These are phyloP conservation scores for Sphaeridia pumilis DNA, from an alignment of 2,888 invertebrate genomes.

Conservation along the genomic window DNA sequence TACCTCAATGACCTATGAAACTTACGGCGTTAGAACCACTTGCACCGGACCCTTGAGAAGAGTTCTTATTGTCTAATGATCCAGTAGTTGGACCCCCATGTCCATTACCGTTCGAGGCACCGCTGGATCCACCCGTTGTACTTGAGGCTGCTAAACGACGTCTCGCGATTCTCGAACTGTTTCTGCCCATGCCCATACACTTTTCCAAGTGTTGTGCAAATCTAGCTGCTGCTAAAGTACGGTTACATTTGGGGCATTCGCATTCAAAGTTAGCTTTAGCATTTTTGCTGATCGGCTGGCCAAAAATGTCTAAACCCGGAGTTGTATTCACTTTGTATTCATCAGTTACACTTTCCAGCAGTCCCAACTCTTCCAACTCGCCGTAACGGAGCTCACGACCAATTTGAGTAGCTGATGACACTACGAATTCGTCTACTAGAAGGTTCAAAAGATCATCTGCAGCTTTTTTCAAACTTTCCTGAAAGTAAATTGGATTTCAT, in stretches of 20 bases:
- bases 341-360: conserved; percentile 24
- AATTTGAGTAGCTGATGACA: background rate
- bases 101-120: conserved; percentile 43
- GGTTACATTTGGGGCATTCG: conserved; percentile 69
- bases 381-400: conserved; percentile 9
- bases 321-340: conserved; percentile 48
- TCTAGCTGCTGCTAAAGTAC: conserved; percentile 64
- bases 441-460: conserved; percentile 9
- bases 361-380: conserved; percentile 24
- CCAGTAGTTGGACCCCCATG: background rate
- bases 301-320: conserved; percentile 73
- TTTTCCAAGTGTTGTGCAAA: conserved; percentile 88
- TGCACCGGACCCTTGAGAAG: conserved; percentile 5
- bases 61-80: background rate
- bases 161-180: conserved; percentile 77
- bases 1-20: too few relatives aligned
- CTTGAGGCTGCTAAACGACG: conserved; percentile 48
- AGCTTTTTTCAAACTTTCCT: conserved; percentile 3
- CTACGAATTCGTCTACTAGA: conserved; percentile 8
- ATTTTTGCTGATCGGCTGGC: conserved; percentile 60
- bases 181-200: conserved; percentile 91
- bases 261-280: conserved; percentile 59
- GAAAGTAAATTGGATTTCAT: too few relatives aligned
- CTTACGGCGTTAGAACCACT: too few relatives aligned
- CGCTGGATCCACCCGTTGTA: conserved; percentile 54